Percentiles rank a stretch among this genome's conserved stretches.
phyloP scores from a whole-genome alignment of 2,113 vertebrate species.

The Alouatta palliata region DNA sequence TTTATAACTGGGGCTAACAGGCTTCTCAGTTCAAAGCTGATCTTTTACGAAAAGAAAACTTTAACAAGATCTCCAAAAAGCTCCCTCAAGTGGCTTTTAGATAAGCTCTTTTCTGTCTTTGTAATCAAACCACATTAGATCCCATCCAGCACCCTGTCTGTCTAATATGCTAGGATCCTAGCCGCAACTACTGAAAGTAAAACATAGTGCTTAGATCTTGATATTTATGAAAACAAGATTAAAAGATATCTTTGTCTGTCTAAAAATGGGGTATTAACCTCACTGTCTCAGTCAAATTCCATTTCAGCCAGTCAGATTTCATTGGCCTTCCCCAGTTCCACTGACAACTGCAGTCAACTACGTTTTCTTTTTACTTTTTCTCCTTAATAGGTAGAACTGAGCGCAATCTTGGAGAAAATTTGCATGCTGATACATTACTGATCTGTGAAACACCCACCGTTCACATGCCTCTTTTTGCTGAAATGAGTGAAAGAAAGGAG shows the following conservation, averaged over 20 bases:
- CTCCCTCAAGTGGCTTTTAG: not conserved
- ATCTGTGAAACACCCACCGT: not conserved
- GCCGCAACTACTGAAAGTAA: not conserved
- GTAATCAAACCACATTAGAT: not conserved
- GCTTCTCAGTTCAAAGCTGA: not conserved
- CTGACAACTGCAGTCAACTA: not conserved
- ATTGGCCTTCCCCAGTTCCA: not conserved
- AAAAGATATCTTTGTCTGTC: not conserved
- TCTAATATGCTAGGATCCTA: not conserved
- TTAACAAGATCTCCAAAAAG: not conserved
- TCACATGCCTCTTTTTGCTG: not conserved
- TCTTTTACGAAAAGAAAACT: not conserved
- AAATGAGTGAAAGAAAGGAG: not conserved
- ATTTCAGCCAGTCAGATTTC: not conserved
- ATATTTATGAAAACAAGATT: not conserved
- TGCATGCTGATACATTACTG: not conserved
- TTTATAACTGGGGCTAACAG: not conserved
- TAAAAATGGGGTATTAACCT: not conserved
- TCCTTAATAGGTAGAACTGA: conserved; percentile 1
- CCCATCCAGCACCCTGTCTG: not conserved
- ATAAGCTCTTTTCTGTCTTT: not conserved
- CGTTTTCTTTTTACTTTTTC: not conserved
- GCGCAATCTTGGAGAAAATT: not conserved
- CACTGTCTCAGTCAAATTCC: not conserved
- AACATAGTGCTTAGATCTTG: not conserved